phyloP scores from a whole-genome alignment of 92 coral and sea anemone genomes.

The Plumapathes pennacea region DNA sequence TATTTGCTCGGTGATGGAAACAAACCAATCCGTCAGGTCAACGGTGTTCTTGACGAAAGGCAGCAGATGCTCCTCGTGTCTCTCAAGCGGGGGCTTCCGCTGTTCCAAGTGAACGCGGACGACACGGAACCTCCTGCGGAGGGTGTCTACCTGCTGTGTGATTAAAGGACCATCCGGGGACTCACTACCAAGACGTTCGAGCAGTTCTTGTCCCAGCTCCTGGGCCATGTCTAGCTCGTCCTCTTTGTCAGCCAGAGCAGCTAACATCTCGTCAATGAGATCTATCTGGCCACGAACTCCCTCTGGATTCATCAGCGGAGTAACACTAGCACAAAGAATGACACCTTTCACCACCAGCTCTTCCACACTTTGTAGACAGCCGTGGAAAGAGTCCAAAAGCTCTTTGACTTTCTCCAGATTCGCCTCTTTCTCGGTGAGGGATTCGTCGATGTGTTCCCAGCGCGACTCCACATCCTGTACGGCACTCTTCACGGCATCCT shows the following conservation, averaged over 20 bases:
- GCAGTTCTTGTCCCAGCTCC: conserved; percentile 61
- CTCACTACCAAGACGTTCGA: conserved; percentile 61
- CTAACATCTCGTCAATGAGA: conserved; percentile 44
- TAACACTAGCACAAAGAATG: conserved; percentile 55
- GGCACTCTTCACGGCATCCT: conserved; percentile 51
- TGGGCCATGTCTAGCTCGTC: conserved; percentile 63
- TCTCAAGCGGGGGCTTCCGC: conserved; percentile 63
- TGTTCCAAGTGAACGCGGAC: conserved; percentile 69
- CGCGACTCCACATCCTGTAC: conserved; percentile 71
- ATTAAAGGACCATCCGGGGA: conserved; percentile 70
- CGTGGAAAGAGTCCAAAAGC: conserved; percentile 69
- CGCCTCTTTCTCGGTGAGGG: conserved; percentile 64
- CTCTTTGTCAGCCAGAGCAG: conserved; percentile 54
- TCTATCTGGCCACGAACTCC: conserved; percentile 54
- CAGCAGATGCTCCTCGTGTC: conserved; percentile 71
- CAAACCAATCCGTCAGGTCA: conserved; percentile 78
- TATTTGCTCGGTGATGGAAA: conserved; percentile 48
- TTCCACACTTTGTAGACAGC: conserved; percentile 63
- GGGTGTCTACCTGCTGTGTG: conserved; percentile 64
- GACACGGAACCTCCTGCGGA: conserved; percentile 62
- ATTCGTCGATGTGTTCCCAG: conserved; percentile 55
- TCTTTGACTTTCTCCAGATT: conserved; percentile 76
- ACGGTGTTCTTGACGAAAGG: conserved; percentile 67
- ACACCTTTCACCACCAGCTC: conserved; percentile 74
- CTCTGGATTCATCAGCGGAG: conserved; percentile 61